These are phyloP conservation scores for Cassiopea xamachana DNA, from an alignment of 30 jellyfish, hydroid and myxozoan genomes.

Conservation along the genomic window DNA sequence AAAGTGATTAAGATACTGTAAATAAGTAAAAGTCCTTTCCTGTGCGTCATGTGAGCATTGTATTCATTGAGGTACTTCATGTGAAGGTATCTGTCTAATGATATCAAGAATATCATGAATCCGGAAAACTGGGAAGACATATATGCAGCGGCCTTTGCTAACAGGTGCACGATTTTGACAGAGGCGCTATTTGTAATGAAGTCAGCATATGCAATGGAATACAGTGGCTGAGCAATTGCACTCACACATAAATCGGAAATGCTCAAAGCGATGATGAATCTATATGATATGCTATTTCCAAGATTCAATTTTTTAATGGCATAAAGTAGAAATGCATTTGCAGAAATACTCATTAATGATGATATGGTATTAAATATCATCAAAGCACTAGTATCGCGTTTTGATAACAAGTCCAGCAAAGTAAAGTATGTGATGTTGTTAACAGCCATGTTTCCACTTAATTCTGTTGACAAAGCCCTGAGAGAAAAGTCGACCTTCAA, in stretches of 20 bases:
- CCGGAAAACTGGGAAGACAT: slow-evolving; percentile 39
- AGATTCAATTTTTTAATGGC: neutral
- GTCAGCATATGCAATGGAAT: neutral
- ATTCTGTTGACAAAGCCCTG: too few species aligned
- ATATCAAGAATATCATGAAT: neutral
- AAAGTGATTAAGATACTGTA: neutral
- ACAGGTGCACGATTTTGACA: neutral
- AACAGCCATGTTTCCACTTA: neutral
- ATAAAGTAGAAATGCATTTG: neutral
- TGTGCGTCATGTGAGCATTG: slow-evolving; percentile 17
- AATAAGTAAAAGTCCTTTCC: slow-evolving; percentile 10
- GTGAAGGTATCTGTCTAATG: slow-evolving; percentile 52
- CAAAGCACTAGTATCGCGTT: neutral
- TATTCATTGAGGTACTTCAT: slow-evolving; percentile 28
- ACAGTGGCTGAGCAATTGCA: slow-evolving; percentile 4
- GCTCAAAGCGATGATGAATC: slow-evolving; percentile 16
- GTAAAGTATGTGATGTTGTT: neutral
- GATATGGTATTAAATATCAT: neutral
- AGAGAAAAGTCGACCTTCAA: too few species aligned
- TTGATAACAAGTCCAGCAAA: neutral
- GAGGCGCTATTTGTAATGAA: neutral
- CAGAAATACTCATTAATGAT: neutral
- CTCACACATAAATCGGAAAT: slow-evolving; percentile 4
- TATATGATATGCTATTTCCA: neutral
- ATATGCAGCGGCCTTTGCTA: slow-evolving; percentile 5